Evolutionary conservation across 2,888 invertebrate species (phyloP), one percentile per base, ranked within the genome.

Genomic region (Pecten maximus): DNA sequence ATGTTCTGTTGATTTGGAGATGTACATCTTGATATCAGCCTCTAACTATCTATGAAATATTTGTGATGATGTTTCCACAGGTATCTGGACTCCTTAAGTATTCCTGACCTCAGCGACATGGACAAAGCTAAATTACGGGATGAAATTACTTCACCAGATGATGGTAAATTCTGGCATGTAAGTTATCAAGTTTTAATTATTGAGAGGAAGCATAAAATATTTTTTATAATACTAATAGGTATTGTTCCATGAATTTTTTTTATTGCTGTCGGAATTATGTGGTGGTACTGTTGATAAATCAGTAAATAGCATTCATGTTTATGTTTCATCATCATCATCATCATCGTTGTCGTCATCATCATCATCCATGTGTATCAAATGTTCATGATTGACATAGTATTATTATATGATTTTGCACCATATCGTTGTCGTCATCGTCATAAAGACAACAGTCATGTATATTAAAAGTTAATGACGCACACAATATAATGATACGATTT

Each of bases 11-110:
- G 6, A 39, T 23, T 40, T 39, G 3, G n/a, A 87, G 2, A 4
- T 87, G 12, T 39, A 39, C n/a, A 87, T 23, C 8, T 35, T 23
- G 6, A 8, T 39, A 10, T 2, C 28, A 87, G 40, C 6, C 4
- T n/a, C n/a, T n/a, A 40, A 40, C 39, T 40, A 23, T 19, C 40
- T 6, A 12, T 88, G 40, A 40, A 40, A 40, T 23, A 40, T 60
- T 88, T 35, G 10, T 88, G 16, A 35, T 23, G 44, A 44, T 88
- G 23, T 88, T 87, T 35, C 88, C 91, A 2, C 90, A 95, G 95
- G 60, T 95, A 95, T 88, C 89, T 95, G 16, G 95, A 95, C 90
- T 93, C 94, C n/a, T 89, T 95, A 12, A 93, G 93, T 28, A 92
- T 92, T 6, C 93, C 93, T 39, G 95, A 95, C 88, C 89, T 94